Base-by-base conservation (phyloP, 2,888 invertebrate genomes). In the Diaprepes abbreviatus region DNA sequence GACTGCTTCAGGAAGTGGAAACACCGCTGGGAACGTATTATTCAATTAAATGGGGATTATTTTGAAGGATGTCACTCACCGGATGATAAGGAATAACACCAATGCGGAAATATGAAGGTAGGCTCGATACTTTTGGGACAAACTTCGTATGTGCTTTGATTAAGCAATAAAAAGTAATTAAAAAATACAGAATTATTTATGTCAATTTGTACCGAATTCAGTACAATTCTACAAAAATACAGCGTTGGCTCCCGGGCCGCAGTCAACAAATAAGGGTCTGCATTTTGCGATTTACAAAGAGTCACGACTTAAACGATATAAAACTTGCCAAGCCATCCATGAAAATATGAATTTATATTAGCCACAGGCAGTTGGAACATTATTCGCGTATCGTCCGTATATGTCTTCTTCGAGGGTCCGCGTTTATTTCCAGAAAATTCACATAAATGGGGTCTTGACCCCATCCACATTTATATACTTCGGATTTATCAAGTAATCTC, bases 261-360 rank as follows among this genome's bases (percentile, higher is more conserved):
- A 16, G 54, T 55, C 48, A 52, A 50, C 64, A 70, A 69, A 64
- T 69, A 65, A 63, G 69, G 69, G 59, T 24, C 48, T 35, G 48
- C 48, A 31, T 59, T 59, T 31, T 59, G 63, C 40, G 66, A 57
- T 66, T 73, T 75, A 59, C 65, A 60, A 66, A 73, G n/a, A 70
- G 76, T 76, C 77, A 77, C 77, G 77, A 75, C 70, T 74, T 66
- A 48, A 70, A 62, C 71, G 69, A 70, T 70, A 71, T 72, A 71
- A 72, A 74, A 74, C 73, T 74, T 67, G 74, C 72, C 71, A 73
- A 76, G 70, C 77, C 73, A 73, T 75, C 76, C 74, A 74, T 76
- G 77, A 76, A 77, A 77, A 76, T 75, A 72, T 75, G 73, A 74
- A 76, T 73, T 74, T 74, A 74, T 75, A 74, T 74, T 65, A 58